Percentiles rank a stretch among this genome's conserved stretches.
Conservation (phyloP, 2,888 invertebrate genomes). For the Onchidella celtica region DNA sequence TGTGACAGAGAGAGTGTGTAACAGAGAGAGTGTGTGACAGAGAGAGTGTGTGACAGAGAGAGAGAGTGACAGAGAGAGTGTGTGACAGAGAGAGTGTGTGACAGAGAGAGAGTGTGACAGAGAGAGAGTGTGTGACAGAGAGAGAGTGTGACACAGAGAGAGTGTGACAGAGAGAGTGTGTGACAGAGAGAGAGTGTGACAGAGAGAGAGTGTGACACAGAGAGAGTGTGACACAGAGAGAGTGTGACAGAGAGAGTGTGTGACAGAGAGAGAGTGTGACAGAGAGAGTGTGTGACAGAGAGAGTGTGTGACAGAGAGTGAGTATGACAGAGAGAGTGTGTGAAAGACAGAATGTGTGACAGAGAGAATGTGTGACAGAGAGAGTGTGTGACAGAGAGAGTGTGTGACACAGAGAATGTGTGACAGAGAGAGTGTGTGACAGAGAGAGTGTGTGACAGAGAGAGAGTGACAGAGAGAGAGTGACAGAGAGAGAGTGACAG, state of each 20-base stretch:
- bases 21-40: constrained; percentile 22
- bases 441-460: constrained; percentile 13
- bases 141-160: constrained; percentile 47
- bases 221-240: no score
- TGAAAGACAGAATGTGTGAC: no score
- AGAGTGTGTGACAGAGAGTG: constrained; percentile 18
- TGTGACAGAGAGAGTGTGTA: constrained; percentile 16
- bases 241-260: constrained; percentile 32
- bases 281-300: constrained; percentile 16
- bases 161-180: constrained; percentile 27
- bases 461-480: constrained; percentile 24
- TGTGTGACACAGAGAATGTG: constrained; percentile 36
- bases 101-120: constrained; percentile 10
- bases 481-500: constrained; percentile 16
- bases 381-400: constrained; percentile 29
- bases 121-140: constrained; percentile 55
- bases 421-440: constrained; percentile 31
- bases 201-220: constrained; percentile 32
- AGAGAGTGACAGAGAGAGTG: not conserved
- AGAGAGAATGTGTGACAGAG: no score
- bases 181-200: constrained; percentile 38
- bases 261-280: constrained; percentile 36
- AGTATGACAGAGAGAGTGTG: constrained; percentile 21
- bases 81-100: not conserved
- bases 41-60: constrained; percentile 11